phyloP scores from a whole-genome alignment of 2,113 vertebrate genomes.

The Pristiophorus japonicus region DNA sequence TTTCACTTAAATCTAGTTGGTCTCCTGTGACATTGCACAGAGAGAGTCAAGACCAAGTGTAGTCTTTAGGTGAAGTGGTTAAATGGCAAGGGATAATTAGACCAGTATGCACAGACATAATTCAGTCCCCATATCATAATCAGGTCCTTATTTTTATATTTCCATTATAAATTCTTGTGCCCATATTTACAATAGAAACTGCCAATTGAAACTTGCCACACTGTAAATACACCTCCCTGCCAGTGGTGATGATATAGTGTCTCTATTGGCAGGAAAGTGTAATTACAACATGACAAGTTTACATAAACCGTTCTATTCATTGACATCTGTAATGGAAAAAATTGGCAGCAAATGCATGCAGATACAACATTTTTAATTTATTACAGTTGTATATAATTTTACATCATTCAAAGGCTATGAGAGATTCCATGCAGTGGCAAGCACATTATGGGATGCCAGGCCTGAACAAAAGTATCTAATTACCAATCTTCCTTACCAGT shows the following conservation, averaged over 20 bases:
- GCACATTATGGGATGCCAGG: background rate
- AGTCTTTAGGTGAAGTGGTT: background rate
- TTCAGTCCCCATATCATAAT: background rate
- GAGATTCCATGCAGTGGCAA: background rate
- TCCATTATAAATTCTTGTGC: background rate
- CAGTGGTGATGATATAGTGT: background rate
- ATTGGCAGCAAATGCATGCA: background rate
- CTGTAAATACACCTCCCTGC: background rate
- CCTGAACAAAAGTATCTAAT: background rate
- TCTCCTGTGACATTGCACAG: no score
- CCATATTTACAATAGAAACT: background rate
- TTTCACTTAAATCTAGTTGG: background rate
- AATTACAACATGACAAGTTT: background rate
- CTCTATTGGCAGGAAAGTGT: background rate
- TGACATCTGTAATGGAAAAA: background rate
- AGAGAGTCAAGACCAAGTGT: background rate
- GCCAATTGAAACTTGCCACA: no score
- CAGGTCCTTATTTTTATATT: background rate
- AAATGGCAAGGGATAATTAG: background rate
- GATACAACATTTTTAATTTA: background rate
- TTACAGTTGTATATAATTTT: background rate
- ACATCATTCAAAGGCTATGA: background rate
- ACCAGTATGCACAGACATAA: background rate
- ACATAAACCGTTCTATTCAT: background rate
- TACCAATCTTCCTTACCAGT: background rate